Conservation (phyloP, 2,797 vertebrate genomes). For the Galago senegalensis region DNA sequence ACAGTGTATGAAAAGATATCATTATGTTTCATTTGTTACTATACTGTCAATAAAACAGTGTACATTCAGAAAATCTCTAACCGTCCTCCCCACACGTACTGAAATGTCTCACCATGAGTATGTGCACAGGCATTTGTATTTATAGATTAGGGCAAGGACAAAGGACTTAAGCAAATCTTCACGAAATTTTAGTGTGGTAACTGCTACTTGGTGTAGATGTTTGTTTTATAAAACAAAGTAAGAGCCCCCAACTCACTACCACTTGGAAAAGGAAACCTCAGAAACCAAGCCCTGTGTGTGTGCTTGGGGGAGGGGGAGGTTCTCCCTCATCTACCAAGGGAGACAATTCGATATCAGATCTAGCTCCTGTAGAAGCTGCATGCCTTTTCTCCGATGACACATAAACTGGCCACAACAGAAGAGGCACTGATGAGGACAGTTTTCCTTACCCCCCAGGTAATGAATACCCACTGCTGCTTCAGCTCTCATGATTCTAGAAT, state of each 20-base stretch:
- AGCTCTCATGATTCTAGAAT: not conserved
- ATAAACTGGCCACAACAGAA: not conserved
- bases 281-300: not conserved
- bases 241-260: not conserved
- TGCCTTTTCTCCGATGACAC: not conserved
- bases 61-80: not conserved
- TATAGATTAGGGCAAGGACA: not conserved
- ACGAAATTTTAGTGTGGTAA: not conserved
- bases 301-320: no score
- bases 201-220: slow-evolving; percentile 16
- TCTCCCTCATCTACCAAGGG: not conserved
- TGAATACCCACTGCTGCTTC: not conserved
- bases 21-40: not conserved
- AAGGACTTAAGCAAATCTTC: not conserved
- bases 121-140: not conserved
- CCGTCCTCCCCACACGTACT: not conserved
- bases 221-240: slow-evolving; percentile 53
- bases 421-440: not conserved
- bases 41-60: not conserved
- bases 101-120: not conserved
- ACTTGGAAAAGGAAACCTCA: not conserved
- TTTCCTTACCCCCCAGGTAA: not conserved
- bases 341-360: not conserved
- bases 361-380: not conserved
- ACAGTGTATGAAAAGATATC: not conserved